Base-by-base conservation (phyloP, 1,140 invertebrate species). In the Cotesia chilonis region DNA sequence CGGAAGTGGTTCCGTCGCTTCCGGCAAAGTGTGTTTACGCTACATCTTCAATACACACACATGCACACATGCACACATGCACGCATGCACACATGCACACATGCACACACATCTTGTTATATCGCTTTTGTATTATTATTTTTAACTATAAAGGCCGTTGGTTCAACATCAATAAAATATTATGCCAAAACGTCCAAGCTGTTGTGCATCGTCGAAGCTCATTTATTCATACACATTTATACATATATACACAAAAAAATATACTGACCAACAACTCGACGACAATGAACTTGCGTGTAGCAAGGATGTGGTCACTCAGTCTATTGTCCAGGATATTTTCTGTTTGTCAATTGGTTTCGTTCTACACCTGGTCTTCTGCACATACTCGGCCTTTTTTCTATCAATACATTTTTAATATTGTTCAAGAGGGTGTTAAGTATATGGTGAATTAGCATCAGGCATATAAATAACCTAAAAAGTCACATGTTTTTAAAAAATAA, bases 271-370 rank as follows among this genome's bases (percentile, higher is more conserved):
- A 47, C 41, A 47, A 47, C 47, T 14, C 68, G 73, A 74, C 65
- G 75, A 77, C 75, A 77, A 77, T 77, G 68, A 77, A 69, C 68
- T 77, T 77, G 59, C 69, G 61, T 77, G 72, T 57, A 52, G 54
- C 28, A 57, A 77, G 76, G 76, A 77, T 77, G 76, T 77, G 76
- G 76, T 77, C 64, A 74, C 70, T 61, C 63, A 60, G 10, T 68
- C 63, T 66, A 68, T 77, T 75, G 72, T 77, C 37, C 70, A 67
- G 17, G 59, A n/a, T 41, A 38, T 37, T 66, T 37, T 41, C 54
- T 66, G 68, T 63, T 60, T 71, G 65, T 66, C 74, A 74, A 77
- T 75, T 68, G 74, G 76, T 74, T 74, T 70, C 67, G 63, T 74
- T 71, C 68, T 68, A 54, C 76, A 77, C 75, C 74, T 77, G 76